phyloP scores from a whole-genome alignment of 2,888 invertebrate species.

The Chloroclysta siterata region DNA sequence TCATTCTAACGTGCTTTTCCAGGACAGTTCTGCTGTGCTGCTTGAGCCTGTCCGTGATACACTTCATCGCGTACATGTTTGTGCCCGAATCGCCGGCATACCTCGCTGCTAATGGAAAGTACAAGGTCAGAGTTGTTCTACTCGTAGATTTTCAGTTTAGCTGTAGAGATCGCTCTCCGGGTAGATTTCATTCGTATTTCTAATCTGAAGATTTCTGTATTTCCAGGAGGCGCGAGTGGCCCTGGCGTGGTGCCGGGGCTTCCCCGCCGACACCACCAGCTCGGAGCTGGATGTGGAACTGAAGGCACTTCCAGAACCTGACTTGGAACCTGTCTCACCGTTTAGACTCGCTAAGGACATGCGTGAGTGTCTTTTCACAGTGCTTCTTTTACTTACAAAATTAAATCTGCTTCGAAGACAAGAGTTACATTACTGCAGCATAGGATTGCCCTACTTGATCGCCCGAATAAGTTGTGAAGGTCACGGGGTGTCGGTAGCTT shows the following conservation, averaged over 20 bases:
- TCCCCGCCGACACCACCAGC: slow-evolving; percentile 37
- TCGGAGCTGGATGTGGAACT: slow-evolving; percentile 50
- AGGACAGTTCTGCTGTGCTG: slow-evolving; percentile 63
- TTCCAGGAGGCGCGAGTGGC: slow-evolving; percentile 59
- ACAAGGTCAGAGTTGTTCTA: slow-evolving; percentile 45
- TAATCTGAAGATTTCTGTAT: background rate
- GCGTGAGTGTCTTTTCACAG: slow-evolving; percentile 47
- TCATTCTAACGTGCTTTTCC: slow-evolving; percentile 4
- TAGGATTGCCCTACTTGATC: too few relatives aligned
- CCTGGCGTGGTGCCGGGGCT: slow-evolving; percentile 62
- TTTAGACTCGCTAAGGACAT: slow-evolving; percentile 55
- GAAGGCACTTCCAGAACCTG: slow-evolving; percentile 53
- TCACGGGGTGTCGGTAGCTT: too few relatives aligned
- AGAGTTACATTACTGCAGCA: too few relatives aligned
- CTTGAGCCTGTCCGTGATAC: slow-evolving; percentile 54
- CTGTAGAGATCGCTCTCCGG: too few relatives aligned
- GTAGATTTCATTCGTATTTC: too few relatives aligned
- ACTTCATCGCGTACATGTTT: slow-evolving; percentile 57
- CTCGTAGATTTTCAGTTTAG: too few relatives aligned
- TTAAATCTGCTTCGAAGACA: too few relatives aligned
- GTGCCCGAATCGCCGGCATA: slow-evolving; percentile 70
- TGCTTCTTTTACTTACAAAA: background rate
- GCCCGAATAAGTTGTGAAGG: too few relatives aligned
- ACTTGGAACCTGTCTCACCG: slow-evolving; percentile 43
- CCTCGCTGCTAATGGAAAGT: slow-evolving; percentile 62